phyloP scores from a whole-genome alignment of 2,797 vertebrate genomes.

The Gymnoscopelus microlampas region DNA sequence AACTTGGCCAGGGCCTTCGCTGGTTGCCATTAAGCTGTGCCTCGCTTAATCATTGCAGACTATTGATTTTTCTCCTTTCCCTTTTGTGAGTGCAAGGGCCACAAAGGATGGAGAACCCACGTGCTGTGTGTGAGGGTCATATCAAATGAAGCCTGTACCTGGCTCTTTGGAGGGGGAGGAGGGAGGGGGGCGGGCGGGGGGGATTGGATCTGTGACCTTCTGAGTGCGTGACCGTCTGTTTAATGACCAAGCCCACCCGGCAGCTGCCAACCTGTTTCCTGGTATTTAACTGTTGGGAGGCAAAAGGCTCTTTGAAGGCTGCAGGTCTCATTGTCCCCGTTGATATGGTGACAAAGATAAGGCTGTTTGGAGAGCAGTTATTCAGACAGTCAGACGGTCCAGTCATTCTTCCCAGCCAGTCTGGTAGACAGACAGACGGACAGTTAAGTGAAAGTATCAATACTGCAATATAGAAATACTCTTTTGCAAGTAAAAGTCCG shows the following conservation, averaged over 20 bases:
- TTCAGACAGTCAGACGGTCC: not conserved
- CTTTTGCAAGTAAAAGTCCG: no score
- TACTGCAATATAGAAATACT: no score
- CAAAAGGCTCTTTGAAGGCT: no score
- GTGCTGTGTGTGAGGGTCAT: not conserved
- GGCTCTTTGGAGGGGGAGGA: not conserved
- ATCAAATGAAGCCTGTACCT: not conserved
- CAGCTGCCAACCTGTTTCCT: no score
- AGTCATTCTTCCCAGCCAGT: not conserved
- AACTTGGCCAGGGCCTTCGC: slow-evolving; percentile 52
- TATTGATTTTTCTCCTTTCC: slow-evolving; percentile 64
- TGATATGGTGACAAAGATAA: slow-evolving; percentile 11
- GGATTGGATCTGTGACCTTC: not conserved
- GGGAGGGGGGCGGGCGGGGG: not conserved
- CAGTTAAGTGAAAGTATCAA: no score
- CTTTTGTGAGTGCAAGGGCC: slow-evolving; percentile 57
- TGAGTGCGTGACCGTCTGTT: no score
- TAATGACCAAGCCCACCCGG: no score
- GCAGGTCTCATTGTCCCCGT: no score
- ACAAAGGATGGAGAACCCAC: not conserved
- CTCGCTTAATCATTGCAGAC: slow-evolving; percentile 67
- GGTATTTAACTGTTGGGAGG: no score
- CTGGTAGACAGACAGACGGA: not conserved
- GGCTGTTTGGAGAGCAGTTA: slow-evolving; percentile 24
- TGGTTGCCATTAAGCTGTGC: slow-evolving; percentile 42